Evolutionary conservation across 2,113 vertebrate species (phyloP).

Genomic region (Anguilla rostrata): DNA sequence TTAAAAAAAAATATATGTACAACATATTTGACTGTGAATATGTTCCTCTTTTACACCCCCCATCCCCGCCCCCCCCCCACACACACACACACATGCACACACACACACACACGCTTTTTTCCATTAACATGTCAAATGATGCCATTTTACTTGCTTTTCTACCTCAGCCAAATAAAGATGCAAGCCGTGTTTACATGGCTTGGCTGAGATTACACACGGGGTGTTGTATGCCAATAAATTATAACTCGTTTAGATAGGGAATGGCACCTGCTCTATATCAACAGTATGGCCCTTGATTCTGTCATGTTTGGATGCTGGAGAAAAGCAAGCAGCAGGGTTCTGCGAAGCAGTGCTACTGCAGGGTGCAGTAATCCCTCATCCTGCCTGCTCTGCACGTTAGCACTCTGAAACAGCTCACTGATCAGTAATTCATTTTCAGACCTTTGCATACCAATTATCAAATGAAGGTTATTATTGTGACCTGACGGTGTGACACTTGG

Average conservation of each 20-base stretch:
- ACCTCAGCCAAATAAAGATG: conserved; percentile 1
- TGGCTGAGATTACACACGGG: neutral
- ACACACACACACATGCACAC: neutral
- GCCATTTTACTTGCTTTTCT: neutral
- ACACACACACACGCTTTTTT: neutral
- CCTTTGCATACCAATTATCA: conserved; percentile 82
- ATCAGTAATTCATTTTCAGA: conserved; percentile 82
- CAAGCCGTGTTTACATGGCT: neutral
- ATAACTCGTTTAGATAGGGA: neutral
- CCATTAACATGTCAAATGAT: neutral
- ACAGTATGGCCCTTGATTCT: neutral
- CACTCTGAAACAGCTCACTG: conserved; percentile 76
- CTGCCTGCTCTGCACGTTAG: conserved; percentile 71
- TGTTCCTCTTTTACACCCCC: too few species aligned
- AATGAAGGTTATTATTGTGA: conserved; percentile 73
- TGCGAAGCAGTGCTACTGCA: neutral
- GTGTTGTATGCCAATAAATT: neutral
- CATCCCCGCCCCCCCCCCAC: too few species aligned
- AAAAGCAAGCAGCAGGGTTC: neutral
- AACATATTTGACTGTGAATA: neutral
- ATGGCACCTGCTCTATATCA: neutral
- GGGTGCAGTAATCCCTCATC: conserved; percentile 57
- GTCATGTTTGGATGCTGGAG: neutral
- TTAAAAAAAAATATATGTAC: too few species aligned
- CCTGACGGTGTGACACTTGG: conserved; percentile 52